Conservation (phyloP, 2,888 invertebrate genomes). For the Eupithecia inturbata region DNA sequence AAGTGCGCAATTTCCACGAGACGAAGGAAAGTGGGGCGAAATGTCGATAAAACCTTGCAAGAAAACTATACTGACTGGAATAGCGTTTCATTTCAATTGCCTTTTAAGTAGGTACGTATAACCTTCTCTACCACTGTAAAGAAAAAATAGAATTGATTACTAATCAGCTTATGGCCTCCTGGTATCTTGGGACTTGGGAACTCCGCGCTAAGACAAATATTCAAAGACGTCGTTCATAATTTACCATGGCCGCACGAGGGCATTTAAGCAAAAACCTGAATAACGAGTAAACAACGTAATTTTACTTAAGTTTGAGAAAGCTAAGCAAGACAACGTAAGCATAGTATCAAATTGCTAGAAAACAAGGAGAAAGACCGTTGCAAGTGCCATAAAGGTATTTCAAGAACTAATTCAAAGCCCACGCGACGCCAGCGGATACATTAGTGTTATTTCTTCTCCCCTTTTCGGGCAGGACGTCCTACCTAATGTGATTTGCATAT, state of each 20-base stretch:
- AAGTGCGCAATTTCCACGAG: conserved; percentile 42
- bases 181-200: neutral
- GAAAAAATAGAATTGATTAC: neutral
- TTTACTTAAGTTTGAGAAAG: conserved; percentile 19
- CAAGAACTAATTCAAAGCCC: conserved; percentile 57
- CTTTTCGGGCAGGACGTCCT: conserved; percentile 80
- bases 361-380: conserved; percentile 41
- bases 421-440: conserved; percentile 76
- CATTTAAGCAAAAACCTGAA: neutral
- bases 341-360: conserved; percentile 37
- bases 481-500: conserved; percentile 72
- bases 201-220: neutral
- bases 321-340: conserved; percentile 21
- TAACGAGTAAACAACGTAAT: conserved; percentile 10
- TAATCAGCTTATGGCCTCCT: neutral
- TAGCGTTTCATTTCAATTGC: conserved; percentile 39
- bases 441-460: conserved; percentile 76
- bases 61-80: conserved; percentile 47
- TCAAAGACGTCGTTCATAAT: neutral
- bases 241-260: neutral
- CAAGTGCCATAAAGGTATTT: conserved; percentile 43
- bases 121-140: neutral
- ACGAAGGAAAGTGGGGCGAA: conserved; percentile 49
- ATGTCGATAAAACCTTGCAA: conserved; percentile 51
- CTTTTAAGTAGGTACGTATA: neutral